Conservation (phyloP, 1,140 invertebrate genomes). For the Hyphantria cunea region DNA sequence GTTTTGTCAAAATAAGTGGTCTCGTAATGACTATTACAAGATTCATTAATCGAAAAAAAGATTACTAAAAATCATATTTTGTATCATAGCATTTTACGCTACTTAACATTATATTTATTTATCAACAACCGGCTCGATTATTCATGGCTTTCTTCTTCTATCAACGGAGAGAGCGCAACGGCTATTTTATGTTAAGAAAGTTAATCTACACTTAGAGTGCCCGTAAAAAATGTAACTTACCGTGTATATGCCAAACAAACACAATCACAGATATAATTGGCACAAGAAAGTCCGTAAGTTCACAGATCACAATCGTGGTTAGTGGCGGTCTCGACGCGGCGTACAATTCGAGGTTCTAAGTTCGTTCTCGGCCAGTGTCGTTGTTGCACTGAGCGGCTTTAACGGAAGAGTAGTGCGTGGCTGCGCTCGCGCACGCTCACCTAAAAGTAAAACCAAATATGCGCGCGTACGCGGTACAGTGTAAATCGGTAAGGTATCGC, state of each 20-base stretch:
- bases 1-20: too few species aligned
- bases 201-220: conserved; percentile 18
- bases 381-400: conserved; percentile 65
- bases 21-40: too few species aligned
- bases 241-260: conserved; percentile 38
- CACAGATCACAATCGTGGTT: conserved; percentile 51
- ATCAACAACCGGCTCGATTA: conserved; percentile 16
- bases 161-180: conserved; percentile 31
- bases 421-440: conserved; percentile 64
- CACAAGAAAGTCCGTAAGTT: conserved; percentile 62
- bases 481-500: conserved; percentile 62
- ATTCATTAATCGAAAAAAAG: too few species aligned
- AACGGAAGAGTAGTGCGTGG: conserved; percentile 68
- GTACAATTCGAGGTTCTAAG: conserved; percentile 57
- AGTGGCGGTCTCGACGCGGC: conserved; percentile 36
- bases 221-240: conserved; percentile 42
- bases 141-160: conserved; percentile 31
- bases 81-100: too few species aligned
- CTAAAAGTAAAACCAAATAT: conserved; percentile 62
- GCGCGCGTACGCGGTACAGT: conserved; percentile 45
- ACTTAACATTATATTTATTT: conserved; percentile 22
- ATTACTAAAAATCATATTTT: too few species aligned
- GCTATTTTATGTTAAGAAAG: conserved; percentile 31
- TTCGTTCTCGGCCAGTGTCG: conserved; percentile 72
- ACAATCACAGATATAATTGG: conserved; percentile 56